Percentiles rank a stretch among this genome's conserved stretches.
phyloP scores from a whole-genome alignment of 2,888 invertebrate species.

The Zaprionus bogoriensis region DNA sequence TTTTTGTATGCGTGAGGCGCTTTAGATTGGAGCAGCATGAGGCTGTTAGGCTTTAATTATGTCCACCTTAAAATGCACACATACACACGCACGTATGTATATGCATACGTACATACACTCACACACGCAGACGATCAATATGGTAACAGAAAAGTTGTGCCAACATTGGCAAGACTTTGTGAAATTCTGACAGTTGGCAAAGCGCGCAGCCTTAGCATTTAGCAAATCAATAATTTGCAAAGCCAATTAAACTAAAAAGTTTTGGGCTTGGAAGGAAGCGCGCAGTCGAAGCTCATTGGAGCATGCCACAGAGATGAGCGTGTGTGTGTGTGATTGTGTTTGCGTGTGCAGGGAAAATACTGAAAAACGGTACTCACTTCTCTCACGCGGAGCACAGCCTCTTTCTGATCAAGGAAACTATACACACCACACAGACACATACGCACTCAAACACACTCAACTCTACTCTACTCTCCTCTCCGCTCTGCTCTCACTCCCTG shows the following conservation, averaged over 20 bases:
- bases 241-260: conserved; percentile 37
- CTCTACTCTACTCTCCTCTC: conserved; percentile 11
- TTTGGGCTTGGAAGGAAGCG: neutral
- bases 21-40: conserved; percentile 50
- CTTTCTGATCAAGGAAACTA: conserved; percentile 62
- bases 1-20: conserved; percentile 46
- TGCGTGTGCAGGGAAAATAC: neutral
- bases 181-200: conserved; percentile 48
- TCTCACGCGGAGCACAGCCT: conserved; percentile 28
- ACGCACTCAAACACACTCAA: conserved; percentile 19
- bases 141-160: conserved; percentile 16
- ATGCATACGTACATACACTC: neutral
- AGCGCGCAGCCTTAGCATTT: conserved; percentile 12
- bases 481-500: conserved; percentile 44
- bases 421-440: conserved; percentile 8
- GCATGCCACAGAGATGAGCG: conserved; percentile 2
- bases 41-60: conserved; percentile 30
- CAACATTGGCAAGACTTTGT: conserved; percentile 29
- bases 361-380: conserved; percentile 30
- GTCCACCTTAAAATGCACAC: conserved; percentile 9
- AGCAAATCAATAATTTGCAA: conserved; percentile 48
- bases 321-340: neutral
- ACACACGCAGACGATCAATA: conserved; percentile 38
- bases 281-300: neutral
- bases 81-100: neutral